Percentiles rank a stretch among this genome's conserved stretches.
Conservation (phyloP, 2,113 vertebrate species). For the Osmerus mordax region DNA sequence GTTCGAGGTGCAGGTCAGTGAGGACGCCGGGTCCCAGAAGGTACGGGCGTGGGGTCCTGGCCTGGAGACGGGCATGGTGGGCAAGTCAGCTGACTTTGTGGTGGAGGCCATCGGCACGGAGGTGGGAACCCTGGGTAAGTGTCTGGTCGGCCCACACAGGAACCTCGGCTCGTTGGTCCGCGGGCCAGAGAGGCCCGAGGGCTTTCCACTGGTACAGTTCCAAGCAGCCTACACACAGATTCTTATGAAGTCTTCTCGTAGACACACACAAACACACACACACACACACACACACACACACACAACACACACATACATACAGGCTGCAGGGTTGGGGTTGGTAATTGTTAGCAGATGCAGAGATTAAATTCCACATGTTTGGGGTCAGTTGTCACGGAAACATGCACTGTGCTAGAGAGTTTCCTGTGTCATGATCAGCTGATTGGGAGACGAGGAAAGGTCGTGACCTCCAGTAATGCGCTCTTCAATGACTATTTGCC, state of each 20-base stretch:
- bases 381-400: not conserved
- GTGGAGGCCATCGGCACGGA: slow-evolving; percentile 94
- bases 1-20: slow-evolving; percentile 84
- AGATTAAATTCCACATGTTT: slow-evolving; percentile 2
- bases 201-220: not conserved
- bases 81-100: slow-evolving; percentile 91
- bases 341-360: slow-evolving; percentile 9
- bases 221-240: slow-evolving; percentile 2
- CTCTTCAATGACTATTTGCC: not conserved
- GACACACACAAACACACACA: not conserved
- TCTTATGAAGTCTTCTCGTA: not conserved
- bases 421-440: slow-evolving; percentile 8
- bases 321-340: not conserved
- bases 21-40: slow-evolving; percentile 85
- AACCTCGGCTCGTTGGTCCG: not conserved
- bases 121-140: slow-evolving; percentile 89
- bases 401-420: not conserved
- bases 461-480: not conserved
- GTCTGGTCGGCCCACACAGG: slow-evolving; percentile 5
- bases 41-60: slow-evolving; percentile 94
- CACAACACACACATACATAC: not conserved
- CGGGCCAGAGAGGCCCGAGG: not conserved
- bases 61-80: slow-evolving; percentile 88
- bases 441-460: not conserved
- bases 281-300: not conserved